phyloP scores from a whole-genome alignment of 1,140 invertebrate genomes.

The Bicyclus anynana region DNA sequence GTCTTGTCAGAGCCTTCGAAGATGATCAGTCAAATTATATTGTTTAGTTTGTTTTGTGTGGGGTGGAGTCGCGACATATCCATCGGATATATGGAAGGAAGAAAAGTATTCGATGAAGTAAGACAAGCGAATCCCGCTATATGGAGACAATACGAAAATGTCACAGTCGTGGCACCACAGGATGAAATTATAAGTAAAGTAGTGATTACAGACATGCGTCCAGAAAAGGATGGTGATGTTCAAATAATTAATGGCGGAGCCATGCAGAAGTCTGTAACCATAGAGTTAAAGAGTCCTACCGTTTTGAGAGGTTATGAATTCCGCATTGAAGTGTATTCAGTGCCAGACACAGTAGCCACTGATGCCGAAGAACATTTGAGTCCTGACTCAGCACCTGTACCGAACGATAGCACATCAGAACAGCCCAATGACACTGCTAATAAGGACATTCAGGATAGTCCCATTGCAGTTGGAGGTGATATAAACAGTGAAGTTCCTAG shows the following conservation, averaged over 20 bases:
- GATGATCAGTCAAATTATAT: slow-evolving; percentile 39
- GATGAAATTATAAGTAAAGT: slow-evolving; percentile 51
- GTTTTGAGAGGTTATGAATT: slow-evolving; percentile 59
- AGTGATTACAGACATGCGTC: slow-evolving; percentile 47
- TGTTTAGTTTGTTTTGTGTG: slow-evolving; percentile 34
- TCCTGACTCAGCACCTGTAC: neutral
- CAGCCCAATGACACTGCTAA: slow-evolving; percentile 6
- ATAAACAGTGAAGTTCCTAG: neutral
- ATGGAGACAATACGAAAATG: slow-evolving; percentile 51
- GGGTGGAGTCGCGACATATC: slow-evolving; percentile 41
- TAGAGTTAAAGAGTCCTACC: slow-evolving; percentile 61
- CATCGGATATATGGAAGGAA: slow-evolving; percentile 39
- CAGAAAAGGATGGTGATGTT: slow-evolving; percentile 57
- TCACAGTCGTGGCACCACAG: slow-evolving; percentile 45
- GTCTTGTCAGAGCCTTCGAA: slow-evolving; percentile 29
- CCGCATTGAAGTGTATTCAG: slow-evolving; percentile 46
- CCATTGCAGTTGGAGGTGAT: neutral
- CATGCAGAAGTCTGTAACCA: slow-evolving; percentile 51
- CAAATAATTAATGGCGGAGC: slow-evolving; percentile 52
- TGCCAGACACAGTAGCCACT: slow-evolving; percentile 14
- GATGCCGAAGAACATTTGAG: slow-evolving; percentile 14
- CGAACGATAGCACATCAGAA: neutral
- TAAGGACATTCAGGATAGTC: slow-evolving; percentile 8
- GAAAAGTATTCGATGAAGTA: slow-evolving; percentile 47
- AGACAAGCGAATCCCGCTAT: slow-evolving; percentile 52